Base-by-base conservation (phyloP, 53 echinoderm and acorn worm species). In the Hippasteria phrygiana region DNA sequence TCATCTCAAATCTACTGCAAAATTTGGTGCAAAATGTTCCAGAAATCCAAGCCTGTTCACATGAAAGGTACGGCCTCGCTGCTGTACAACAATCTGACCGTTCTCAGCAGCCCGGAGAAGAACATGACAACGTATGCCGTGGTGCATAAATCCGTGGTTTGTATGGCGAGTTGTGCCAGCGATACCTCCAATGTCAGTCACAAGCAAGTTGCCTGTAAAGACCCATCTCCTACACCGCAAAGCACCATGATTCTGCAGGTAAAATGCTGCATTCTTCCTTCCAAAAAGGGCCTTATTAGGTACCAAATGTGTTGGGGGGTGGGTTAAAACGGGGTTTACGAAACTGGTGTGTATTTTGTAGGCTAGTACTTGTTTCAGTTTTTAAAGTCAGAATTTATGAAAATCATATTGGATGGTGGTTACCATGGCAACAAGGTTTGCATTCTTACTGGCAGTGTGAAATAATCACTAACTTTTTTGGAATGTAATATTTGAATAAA, bases 81-180 rank as follows among this genome's bases (percentile, higher is more conserved):
- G 83, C 92, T 96, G 38, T 98, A 94, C 91, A 98, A 98, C 76
- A 98, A 98, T 55, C 75, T 98, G 24, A 92, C 95, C 29, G 90
- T 95, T 4, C 65, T 96, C 27, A 75, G 76, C 36, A 89, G 91
- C 32, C 94, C 98, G 14, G 94, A 97, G 29, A 94, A 95, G 86
- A 91, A 95, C 76, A 70, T 97, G 80, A 88, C 93, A 34, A 94
- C 92, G 31, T 97, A 92, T 55, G 97, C 89, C 24, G 95, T 95
- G 32, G 95, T 97, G n/a, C 97, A 97, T 62, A 97, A 97, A 80
- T 88, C 97, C 71, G 92, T 92, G 13, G 94, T 94, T 67, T 94
- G 94, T 37, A 89, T 97, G 79, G 89, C 95, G 36, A 94, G 88
- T 50, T 95, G 95, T 64, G 87, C 90, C 4, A 77, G 90, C 51